These are phyloP conservation scores for Cordilura impudica DNA, from an alignment of 2,888 invertebrate genomes.

Conservation along the genomic window DNA sequence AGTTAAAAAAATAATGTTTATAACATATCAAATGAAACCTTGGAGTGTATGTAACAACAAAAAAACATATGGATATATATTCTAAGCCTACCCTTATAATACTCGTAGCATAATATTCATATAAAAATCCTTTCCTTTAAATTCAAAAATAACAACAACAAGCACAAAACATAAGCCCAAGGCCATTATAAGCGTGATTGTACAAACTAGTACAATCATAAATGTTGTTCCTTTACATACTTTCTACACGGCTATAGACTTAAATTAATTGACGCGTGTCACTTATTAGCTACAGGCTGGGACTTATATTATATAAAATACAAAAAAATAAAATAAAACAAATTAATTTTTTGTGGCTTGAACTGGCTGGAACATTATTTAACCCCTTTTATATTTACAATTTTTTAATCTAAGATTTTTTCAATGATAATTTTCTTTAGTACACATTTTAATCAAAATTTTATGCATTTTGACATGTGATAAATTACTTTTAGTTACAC, in stretches of 20 bases:
- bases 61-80: neutral
- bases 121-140: neutral
- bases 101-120: neutral
- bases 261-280: constrained; percentile 58
- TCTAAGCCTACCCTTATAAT: neutral
- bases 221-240: neutral
- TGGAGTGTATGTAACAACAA: neutral
- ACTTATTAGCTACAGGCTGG: constrained; percentile 38
- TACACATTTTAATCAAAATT: constrained; percentile 28
- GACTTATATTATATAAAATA: too few species aligned
- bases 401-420: constrained; percentile 5
- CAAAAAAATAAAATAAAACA: too few species aligned
- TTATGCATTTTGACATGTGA: constrained; percentile 34
- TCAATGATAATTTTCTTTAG: neutral
- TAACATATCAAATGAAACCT: neutral
- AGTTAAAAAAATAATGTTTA: neutral
- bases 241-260: neutral
- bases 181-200: constrained; percentile 29
- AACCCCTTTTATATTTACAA: constrained; percentile 34
- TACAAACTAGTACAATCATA: neutral
- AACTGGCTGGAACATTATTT: neutral
- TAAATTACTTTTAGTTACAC: constrained; percentile 48
- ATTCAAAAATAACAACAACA: neutral
- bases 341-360: neutral
- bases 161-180: constrained; percentile 23